A percentile compares a stretch with the other conserved stretches of the same genome.
These are phyloP conservation scores for Acronicta leporina DNA, from an alignment of 2,888 invertebrate species.

Conservation along the genomic window DNA sequence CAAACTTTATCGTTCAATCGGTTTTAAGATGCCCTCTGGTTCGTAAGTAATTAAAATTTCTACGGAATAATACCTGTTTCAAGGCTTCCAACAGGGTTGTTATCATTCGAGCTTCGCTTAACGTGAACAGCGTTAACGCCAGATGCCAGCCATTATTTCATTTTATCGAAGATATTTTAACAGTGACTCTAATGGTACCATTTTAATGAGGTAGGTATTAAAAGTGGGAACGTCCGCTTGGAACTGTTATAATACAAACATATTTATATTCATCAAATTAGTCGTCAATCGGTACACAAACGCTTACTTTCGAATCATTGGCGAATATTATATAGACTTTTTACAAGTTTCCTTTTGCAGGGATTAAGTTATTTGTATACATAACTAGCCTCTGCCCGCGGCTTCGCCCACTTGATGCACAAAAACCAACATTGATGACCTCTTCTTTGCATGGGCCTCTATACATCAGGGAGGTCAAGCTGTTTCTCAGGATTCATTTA, in stretches of 20 bases:
- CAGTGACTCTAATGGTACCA: constrained; percentile 25
- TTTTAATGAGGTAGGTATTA: constrained; percentile 34
- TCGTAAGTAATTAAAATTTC: constrained; percentile 63
- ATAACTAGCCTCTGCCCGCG: too few relatives aligned
- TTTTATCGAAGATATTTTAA: constrained; percentile 59
- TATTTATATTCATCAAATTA: too few relatives aligned
- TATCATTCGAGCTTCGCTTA: constrained; percentile 46
- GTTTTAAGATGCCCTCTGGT: constrained; percentile 45
- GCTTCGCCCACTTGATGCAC: too few relatives aligned
- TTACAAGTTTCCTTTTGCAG: too few relatives aligned
- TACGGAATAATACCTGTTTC: constrained; percentile 46
- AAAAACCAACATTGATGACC: too few relatives aligned
- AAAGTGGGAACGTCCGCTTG: not conserved
- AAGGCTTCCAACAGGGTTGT: constrained; percentile 44
- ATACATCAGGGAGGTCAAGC: too few relatives aligned
- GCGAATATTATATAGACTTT: too few relatives aligned
- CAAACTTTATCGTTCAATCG: constrained; percentile 42
- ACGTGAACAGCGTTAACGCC: constrained; percentile 54
- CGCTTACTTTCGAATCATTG: too few relatives aligned
- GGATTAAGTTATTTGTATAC: too few relatives aligned
- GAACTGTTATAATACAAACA: not conserved
- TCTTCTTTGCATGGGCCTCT: too few relatives aligned
- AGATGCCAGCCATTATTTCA: constrained; percentile 66
- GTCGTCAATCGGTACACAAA: too few relatives aligned
- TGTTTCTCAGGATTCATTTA: too few relatives aligned